phyloP scores from a whole-genome alignment of 2,888 invertebrate genomes.

The Bedellia somnulentella region DNA sequence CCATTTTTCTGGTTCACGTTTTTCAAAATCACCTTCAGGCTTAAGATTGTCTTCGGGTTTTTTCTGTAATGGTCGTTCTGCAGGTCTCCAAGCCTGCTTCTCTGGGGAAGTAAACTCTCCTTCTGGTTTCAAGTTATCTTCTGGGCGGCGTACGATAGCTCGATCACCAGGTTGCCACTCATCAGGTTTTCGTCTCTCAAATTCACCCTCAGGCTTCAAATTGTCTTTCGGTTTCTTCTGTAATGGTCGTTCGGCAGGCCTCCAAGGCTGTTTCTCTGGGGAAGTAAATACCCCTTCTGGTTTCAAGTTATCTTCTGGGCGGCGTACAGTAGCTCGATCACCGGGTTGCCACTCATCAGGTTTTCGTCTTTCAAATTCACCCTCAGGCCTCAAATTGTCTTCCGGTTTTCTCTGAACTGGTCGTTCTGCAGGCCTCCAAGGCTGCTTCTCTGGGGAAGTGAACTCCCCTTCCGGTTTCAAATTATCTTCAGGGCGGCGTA shows the following conservation, averaged over 20 bases:
- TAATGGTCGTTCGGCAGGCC: slow-evolving; percentile 25
- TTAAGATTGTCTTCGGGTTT: slow-evolving; percentile 53
- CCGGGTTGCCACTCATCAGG: slow-evolving; percentile 15
- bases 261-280: slow-evolving; percentile 43
- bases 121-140: slow-evolving; percentile 62
- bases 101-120: slow-evolving; percentile 48
- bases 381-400: slow-evolving; percentile 46
- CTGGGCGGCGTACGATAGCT: slow-evolving; percentile 49
- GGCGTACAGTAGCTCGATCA: slow-evolving; percentile 23
- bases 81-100: slow-evolving; percentile 26
- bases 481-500: slow-evolving; percentile 38
- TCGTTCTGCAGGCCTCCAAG: slow-evolving; percentile 20
- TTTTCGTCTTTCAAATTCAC: slow-evolving; percentile 36
- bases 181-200: slow-evolving; percentile 28
- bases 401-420: slow-evolving; percentile 19
- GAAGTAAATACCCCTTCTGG: slow-evolving; percentile 60
- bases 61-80: slow-evolving; percentile 22
- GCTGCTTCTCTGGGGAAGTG: slow-evolving; percentile 23
- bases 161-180: slow-evolving; percentile 38
- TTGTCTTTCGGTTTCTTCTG: slow-evolving; percentile 40
- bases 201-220: slow-evolving; percentile 45
- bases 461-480: slow-evolving; percentile 49
- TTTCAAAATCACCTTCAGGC: slow-evolving; percentile 56
- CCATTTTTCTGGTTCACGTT: slow-evolving; percentile 27
- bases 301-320: slow-evolving; percentile 32